A percentile compares a stretch with the other conserved stretches of the same genome.
Conservation (phyloP, 2,797 vertebrate species). For the Melanotaenia trifasciata region DNA sequence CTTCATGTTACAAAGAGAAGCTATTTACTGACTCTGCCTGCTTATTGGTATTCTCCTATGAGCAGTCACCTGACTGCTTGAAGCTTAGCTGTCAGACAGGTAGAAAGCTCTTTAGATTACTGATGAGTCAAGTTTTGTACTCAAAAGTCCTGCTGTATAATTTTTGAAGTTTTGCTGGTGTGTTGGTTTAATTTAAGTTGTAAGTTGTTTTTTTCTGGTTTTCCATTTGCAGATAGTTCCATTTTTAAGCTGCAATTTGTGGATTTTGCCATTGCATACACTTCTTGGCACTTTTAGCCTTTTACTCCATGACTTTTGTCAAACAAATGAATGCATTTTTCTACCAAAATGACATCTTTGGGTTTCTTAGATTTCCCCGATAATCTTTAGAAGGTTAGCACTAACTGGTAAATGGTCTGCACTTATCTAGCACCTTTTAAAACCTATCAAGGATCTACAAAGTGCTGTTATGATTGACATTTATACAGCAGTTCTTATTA, state of each 20-base stretch:
- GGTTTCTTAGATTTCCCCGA: background rate
- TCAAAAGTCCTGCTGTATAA: background rate
- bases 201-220: background rate
- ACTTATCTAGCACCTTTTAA: no score
- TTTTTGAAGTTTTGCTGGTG: conserved; percentile 6
- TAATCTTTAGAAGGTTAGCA: background rate
- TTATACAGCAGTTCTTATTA: no score
- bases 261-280: background rate
- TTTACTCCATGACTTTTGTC: background rate
- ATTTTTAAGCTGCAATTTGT: no score
- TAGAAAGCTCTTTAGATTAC: conserved; percentile 30
- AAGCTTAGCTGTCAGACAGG: conserved; percentile 36
- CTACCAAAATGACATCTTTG: background rate
- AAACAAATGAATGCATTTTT: background rate
- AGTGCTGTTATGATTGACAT: no score
- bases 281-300: no score
- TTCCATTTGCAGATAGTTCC: background rate
- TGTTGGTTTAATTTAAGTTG: no score
- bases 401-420: no score
- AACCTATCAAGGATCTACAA: no score
- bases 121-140: conserved; percentile 31
- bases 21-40: conserved; percentile 36
- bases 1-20: conserved; percentile 19
- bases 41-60: conserved; percentile 30
- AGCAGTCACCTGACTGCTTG: conserved; percentile 41